Evolutionary conservation across 2,113 vertebrate genomes (phyloP).

Genomic region (Grantiella picta): DNA sequence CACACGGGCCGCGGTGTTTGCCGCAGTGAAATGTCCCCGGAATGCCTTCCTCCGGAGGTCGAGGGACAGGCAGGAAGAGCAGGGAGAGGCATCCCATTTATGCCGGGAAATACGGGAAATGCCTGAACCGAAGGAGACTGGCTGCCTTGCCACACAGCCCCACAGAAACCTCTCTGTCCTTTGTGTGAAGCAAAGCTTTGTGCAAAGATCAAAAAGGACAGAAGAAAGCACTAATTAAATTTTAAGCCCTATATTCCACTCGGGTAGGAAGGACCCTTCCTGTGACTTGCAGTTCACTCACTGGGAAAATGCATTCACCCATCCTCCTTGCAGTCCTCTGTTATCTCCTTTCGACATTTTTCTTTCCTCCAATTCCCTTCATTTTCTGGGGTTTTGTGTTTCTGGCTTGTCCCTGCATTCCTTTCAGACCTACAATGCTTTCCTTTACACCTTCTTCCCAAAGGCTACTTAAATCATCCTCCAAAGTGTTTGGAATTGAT

Average conservation of each 20-base stretch:
- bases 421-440: background rate
- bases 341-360: background rate
- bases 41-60: background rate
- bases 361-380: background rate
- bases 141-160: background rate
- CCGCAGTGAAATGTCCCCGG: background rate
- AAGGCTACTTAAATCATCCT: background rate
- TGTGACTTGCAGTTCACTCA: background rate
- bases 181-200: slow-evolving; percentile 35
- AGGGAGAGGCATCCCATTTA: background rate
- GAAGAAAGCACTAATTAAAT: slow-evolving; percentile 7
- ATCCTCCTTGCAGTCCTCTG: background rate
- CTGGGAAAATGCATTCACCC: background rate
- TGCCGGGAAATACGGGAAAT: background rate
- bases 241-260: background rate
- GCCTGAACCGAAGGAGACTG: background rate
- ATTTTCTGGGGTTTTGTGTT: background rate
- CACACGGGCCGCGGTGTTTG: background rate
- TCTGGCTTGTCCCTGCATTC: background rate
- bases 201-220: slow-evolving; percentile 23
- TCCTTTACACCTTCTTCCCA: background rate
- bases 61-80: background rate
- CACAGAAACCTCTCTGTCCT: slow-evolving; percentile 20
- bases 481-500: background rate
- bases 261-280: background rate